Percentiles rank a stretch among this genome's conserved stretches.
phyloP scores from a whole-genome alignment of 2,888 invertebrate species.

The Caenorhabditis panamensis region DNA sequence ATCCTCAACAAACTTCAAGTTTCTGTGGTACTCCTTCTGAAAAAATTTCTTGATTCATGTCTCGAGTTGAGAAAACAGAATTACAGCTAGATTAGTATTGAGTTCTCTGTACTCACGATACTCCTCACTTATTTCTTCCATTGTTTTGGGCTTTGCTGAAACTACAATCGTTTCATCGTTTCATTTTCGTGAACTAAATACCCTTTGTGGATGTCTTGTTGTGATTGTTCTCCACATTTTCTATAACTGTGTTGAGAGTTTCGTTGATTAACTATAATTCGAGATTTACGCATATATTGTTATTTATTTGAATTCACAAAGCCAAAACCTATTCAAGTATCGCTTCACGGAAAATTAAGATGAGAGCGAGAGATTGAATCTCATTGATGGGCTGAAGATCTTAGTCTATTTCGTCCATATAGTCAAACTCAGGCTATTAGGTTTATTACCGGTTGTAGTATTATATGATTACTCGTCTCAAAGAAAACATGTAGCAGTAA shows the following conservation, averaged over 20 bases:
- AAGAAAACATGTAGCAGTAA: no score
- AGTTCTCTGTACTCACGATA: slow-evolving; percentile 36
- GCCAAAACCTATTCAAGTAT: no score
- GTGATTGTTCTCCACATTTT: slow-evolving; percentile 49
- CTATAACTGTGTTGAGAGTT: slow-evolving; percentile 59
- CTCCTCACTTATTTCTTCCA: slow-evolving; percentile 17
- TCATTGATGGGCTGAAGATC: no score
- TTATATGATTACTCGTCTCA: no score
- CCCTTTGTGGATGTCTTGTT: slow-evolving; percentile 29
- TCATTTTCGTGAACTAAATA: not conserved
- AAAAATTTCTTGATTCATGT: not conserved
- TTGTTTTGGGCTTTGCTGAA: slow-evolving; percentile 31
- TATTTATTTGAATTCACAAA: no score
- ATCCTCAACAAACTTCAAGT: slow-evolving; percentile 41
- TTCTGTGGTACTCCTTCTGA: slow-evolving; percentile 42
- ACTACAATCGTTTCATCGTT: not conserved
- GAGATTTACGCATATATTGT: not conserved
- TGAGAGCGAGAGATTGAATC: no score
- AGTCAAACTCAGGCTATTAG: no score
- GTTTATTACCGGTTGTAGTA: no score
- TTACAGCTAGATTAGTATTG: slow-evolving; percentile 22
- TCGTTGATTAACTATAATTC: slow-evolving; percentile 63
- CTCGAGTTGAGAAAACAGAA: not conserved
- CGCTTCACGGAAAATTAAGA: no score
- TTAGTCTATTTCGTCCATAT: no score